These are phyloP conservation scores for Perccottus glenii DNA, from an alignment of 2,113 vertebrate genomes.

Conservation along the genomic window DNA sequence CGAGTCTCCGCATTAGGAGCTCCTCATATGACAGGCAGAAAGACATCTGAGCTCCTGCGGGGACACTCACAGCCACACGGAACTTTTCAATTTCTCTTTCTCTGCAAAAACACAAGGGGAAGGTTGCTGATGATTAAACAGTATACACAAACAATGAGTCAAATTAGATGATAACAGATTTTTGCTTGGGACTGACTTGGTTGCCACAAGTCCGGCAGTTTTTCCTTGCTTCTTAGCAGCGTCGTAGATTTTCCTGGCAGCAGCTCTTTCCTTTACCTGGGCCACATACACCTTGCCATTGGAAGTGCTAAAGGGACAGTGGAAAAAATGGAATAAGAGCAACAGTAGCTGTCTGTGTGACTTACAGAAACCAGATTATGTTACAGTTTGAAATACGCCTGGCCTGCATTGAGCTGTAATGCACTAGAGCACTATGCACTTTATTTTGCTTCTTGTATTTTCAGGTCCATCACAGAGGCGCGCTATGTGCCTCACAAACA, in stretches of 20 bases:
- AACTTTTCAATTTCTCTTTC: conserved; percentile 85
- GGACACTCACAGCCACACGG: conserved; percentile 80
- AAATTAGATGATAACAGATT: neutral
- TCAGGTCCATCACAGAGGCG: conserved; percentile 30
- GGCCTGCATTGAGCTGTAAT: conserved; percentile 3
- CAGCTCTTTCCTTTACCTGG: conserved; percentile 83
- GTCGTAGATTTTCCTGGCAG: conserved; percentile 87
- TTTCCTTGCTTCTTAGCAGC: conserved; percentile 82
- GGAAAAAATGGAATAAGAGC: conserved; percentile 44
- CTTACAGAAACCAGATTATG: conserved; percentile 55
- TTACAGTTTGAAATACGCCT: conserved; percentile 35
- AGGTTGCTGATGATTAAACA: too few relatives aligned
- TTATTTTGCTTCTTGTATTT: conserved; percentile 36
- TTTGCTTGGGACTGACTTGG: conserved; percentile 76
- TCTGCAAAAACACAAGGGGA: conserved; percentile 47
- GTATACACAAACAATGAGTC: neutral
- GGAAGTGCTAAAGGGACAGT: conserved; percentile 72
- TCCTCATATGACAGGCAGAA: conserved; percentile 83
- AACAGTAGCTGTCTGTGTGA: conserved; percentile 42
- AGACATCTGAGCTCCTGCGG: conserved; percentile 68
- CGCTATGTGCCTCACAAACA: conserved; percentile 39
- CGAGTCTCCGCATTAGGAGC: conserved; percentile 78
- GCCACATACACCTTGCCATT: conserved; percentile 80
- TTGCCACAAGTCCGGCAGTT: conserved; percentile 84
- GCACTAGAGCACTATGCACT: neutral